Evolutionary conservation across 2,888 invertebrate species (phyloP).

Genomic region (Aporophyla lueneburgensis): DNA sequence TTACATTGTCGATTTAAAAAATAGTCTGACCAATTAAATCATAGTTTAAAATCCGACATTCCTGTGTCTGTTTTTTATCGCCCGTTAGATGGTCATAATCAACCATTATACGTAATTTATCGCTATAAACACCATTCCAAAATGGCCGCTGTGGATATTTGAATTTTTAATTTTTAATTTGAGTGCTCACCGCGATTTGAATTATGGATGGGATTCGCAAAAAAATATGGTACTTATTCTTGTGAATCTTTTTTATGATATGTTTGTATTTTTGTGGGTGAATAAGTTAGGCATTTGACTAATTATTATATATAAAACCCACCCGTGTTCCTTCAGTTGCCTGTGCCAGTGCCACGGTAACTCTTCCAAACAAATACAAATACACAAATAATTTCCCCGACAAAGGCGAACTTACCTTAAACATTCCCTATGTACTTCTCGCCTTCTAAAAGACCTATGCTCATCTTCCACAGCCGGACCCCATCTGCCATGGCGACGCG

Average conservation of each 20-base stretch:
- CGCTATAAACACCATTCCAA: conserved; percentile 66
- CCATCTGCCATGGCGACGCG: conserved; percentile 43
- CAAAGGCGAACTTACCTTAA: too few relatives aligned
- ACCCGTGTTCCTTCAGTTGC: too few relatives aligned
- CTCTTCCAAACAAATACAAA: too few relatives aligned
- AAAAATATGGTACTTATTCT: conserved; percentile 45
- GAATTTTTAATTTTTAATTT: conserved; percentile 71
- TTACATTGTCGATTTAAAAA: not conserved
- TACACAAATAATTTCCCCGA: too few relatives aligned
- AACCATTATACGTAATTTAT: conserved; percentile 68
- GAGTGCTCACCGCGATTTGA: conserved; percentile 40
- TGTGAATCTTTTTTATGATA: conserved; percentile 14
- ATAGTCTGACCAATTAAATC: conserved; percentile 23
- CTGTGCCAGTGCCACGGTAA: too few relatives aligned
- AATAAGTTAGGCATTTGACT: not conserved
- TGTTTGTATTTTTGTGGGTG: not conserved
- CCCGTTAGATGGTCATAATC: conserved; percentile 46
- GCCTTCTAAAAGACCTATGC: not conserved
- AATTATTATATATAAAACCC: not conserved
- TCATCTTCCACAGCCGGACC: conserved; percentile 35
- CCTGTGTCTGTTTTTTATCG: conserved; percentile 64
- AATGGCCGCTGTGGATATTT: conserved; percentile 65
- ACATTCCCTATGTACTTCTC: too few relatives aligned
- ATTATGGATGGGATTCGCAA: conserved; percentile 38
- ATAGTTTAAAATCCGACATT: conserved; percentile 30